Evolutionary conservation across 2,113 vertebrate species (phyloP).

Genomic region (Upupa epops): DNA sequence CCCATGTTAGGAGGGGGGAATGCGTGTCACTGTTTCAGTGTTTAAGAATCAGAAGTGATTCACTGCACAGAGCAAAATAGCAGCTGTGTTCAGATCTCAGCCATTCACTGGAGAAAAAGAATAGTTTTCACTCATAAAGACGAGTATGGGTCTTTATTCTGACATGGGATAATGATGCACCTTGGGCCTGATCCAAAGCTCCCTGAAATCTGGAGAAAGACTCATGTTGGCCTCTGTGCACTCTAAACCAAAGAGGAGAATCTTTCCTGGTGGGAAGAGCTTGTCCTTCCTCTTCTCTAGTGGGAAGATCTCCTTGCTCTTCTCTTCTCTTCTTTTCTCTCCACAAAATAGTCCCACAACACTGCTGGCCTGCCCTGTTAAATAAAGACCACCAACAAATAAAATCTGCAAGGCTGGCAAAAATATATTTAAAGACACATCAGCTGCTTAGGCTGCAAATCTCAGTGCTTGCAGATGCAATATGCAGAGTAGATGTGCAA

Average conservation of each 20-base stretch:
- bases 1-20: slow-evolving; percentile 9
- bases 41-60: slow-evolving; percentile 63
- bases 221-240: background rate
- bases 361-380: background rate
- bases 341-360: background rate
- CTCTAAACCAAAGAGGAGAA: slow-evolving; percentile 22
- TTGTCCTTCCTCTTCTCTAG: background rate
- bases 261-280: background rate
- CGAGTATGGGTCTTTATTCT: slow-evolving; percentile 49
- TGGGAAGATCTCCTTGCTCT: background rate
- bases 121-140: slow-evolving; percentile 62
- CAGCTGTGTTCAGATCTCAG: slow-evolving; percentile 67
- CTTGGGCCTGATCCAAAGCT: slow-evolving; percentile 62
- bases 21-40: slow-evolving; percentile 51
- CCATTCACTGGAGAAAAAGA: slow-evolving; percentile 54
- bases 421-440: background rate
- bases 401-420: background rate
- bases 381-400: background rate
- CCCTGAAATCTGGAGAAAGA: slow-evolving; percentile 31
- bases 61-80: slow-evolving; percentile 62
- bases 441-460: background rate
- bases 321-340: background rate
- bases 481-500: background rate
- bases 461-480: fast-evolving
- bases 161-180: slow-evolving; percentile 61